Evolutionary conservation across 2,888 invertebrate species (phyloP), one percentile per base, ranked within the genome.

Genomic region (Cryptus armator): DNA sequence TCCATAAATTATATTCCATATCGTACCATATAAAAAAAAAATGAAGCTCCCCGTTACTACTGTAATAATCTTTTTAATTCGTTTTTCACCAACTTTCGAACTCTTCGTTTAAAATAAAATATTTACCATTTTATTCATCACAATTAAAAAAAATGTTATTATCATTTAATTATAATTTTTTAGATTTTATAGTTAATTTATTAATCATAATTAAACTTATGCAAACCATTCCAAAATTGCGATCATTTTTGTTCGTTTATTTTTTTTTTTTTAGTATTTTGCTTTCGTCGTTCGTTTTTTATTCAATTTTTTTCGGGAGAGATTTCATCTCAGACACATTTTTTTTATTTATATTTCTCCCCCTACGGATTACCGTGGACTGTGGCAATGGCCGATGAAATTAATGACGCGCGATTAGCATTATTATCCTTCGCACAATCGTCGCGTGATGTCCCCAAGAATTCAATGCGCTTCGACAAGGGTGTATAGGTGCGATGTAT

Each of bases 321-420:
- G 5, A 32, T 62, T 62, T 32, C 14, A 14, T 5, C 6, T 14
- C 14, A 32, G 32, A 62, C 2, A 24, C 10, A 10, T 53, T 24
- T 56, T 56, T 56, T 6, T 16, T 56, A 48, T 32, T 53, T 16
- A n/a, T 1, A 19, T 62, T 51, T 59, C 32, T 16, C 16, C 44
- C 62, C 64, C 44, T 43, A n/a, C 72, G 24, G 56, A 43, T 64
- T 51, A 51, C 44, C 68, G 66, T 77, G 56, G 68, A 79, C 76
- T 68, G 67, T 71, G 77, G 59, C 62, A 64, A 77, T 37, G 43
- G 12, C 37, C 46, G 53, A 78, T 56, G 70, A 70, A 84, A 86
- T 86, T 78, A 84, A 86, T 81, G 75, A 43, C 56, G 43, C 67
- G 24, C 84, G 66, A 84, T 86, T 84, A 86, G 84, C 78, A 86